phyloP scores from a whole-genome alignment of 2,113 vertebrate species.

The Gallinago media region DNA sequence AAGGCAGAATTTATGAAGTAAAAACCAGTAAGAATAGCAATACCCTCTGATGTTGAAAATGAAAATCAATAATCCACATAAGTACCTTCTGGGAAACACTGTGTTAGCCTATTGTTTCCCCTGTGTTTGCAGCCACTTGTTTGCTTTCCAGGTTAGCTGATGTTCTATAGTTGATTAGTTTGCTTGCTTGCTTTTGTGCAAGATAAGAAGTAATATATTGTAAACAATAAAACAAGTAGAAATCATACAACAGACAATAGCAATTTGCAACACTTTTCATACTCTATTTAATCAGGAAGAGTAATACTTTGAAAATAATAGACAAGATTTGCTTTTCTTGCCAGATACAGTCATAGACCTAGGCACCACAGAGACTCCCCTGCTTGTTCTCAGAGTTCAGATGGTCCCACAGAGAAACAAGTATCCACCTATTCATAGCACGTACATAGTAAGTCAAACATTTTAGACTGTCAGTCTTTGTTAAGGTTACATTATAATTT shows the following conservation, averaged over 20 bases:
- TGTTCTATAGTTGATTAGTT: background rate
- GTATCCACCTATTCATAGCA: background rate
- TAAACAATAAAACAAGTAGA: background rate
- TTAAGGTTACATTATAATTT: background rate
- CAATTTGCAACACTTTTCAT: background rate
- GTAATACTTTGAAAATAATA: background rate
- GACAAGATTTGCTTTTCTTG: background rate
- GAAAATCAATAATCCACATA: background rate
- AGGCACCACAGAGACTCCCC: background rate
- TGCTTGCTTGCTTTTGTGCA: background rate
- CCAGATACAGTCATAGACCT: background rate
- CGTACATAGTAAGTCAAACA: background rate
- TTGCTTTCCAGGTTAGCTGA: background rate
- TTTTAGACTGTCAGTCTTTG: background rate
- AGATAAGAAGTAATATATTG: background rate
- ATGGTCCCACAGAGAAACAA: background rate
- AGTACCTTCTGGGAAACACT: background rate
- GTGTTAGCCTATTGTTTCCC: background rate
- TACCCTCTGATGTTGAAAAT: background rate
- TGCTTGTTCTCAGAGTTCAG: background rate
- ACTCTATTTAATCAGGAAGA: background rate
- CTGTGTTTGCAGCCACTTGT: background rate
- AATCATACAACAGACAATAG: background rate
- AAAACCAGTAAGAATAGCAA: background rate
- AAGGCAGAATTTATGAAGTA: background rate